Evolutionary conservation across 2,113 vertebrate species (phyloP).

Genomic region (Corvus cornix): DNA sequence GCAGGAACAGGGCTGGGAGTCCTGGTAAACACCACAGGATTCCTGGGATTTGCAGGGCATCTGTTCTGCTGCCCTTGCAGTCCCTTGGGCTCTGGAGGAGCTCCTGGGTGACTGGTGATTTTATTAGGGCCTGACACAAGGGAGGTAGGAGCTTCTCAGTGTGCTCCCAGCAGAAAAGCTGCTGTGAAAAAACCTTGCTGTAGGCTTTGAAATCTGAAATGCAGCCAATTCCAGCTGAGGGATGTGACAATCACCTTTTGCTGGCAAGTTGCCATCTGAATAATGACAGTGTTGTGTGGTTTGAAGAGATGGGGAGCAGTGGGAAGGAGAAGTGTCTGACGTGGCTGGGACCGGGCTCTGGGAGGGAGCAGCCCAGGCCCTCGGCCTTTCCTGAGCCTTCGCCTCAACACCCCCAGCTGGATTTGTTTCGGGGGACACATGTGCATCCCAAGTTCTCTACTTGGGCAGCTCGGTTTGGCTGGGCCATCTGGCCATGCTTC

Average conservation of each 20-base stretch:
- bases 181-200: slow-evolving; percentile 5
- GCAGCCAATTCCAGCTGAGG: slow-evolving; percentile 13
- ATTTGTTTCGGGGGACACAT: neutral
- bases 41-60: slow-evolving; percentile 48
- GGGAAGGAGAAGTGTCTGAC: neutral
- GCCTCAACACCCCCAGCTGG: neutral
- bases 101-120: slow-evolving; percentile 27
- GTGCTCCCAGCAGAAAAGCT: slow-evolving; percentile 18
- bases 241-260: neutral
- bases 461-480: neutral
- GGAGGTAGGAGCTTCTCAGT: slow-evolving; percentile 21
- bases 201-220: slow-evolving; percentile 33
- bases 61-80: slow-evolving; percentile 38
- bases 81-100: slow-evolving; percentile 31
- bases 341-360: neutral
- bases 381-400: neutral
- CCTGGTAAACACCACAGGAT: slow-evolving; percentile 41
- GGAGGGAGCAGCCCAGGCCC: neutral
- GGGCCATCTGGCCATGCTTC: neutral
- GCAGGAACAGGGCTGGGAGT: neutral
- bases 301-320: neutral
- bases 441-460: neutral
- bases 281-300: slow-evolving; percentile 37
- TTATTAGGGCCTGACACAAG: slow-evolving; percentile 33
- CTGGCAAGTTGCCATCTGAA: slow-evolving; percentile 11